Conservation (phyloP, 2,113 vertebrate genomes). For the Chloroceryle aenea region DNA sequence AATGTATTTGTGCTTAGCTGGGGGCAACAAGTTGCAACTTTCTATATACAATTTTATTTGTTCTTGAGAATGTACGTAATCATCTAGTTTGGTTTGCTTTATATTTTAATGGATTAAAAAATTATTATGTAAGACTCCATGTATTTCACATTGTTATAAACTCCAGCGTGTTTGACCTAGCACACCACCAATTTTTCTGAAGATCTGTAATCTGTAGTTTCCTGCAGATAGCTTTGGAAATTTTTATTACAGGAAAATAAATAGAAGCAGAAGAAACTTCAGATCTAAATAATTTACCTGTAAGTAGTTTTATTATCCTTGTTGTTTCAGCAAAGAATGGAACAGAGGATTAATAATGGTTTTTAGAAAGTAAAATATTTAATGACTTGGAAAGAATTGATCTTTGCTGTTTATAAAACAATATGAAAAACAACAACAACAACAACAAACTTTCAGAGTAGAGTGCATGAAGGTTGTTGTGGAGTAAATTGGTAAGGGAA, state of each 20-base stretch:
- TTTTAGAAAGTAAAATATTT: not conserved
- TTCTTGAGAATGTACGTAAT: not conserved
- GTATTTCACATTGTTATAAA: not conserved
- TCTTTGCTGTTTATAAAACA: not conserved
- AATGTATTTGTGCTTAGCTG: not conserved
- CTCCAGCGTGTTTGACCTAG: not conserved
- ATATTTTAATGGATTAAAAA: not conserved
- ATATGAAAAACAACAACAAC: not conserved
- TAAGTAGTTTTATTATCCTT: not conserved
- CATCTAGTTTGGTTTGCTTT: not conserved
- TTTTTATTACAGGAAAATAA: not conserved
- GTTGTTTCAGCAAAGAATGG: not conserved
- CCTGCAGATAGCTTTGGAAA: not conserved
- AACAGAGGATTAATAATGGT: not conserved
- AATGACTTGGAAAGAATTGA: not conserved
- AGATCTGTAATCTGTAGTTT: not conserved
- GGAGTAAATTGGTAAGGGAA: not conserved
- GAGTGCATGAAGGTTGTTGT: not conserved
- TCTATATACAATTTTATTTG: not conserved
- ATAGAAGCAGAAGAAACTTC: not conserved
- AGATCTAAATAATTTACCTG: not conserved
- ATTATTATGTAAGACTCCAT: not conserved
- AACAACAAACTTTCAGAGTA: not conserved
- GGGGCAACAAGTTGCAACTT: not conserved
- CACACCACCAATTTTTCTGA: not conserved